Base-by-base conservation (phyloP, 2,888 invertebrate genomes). In the Seira sanloemensis region DNA sequence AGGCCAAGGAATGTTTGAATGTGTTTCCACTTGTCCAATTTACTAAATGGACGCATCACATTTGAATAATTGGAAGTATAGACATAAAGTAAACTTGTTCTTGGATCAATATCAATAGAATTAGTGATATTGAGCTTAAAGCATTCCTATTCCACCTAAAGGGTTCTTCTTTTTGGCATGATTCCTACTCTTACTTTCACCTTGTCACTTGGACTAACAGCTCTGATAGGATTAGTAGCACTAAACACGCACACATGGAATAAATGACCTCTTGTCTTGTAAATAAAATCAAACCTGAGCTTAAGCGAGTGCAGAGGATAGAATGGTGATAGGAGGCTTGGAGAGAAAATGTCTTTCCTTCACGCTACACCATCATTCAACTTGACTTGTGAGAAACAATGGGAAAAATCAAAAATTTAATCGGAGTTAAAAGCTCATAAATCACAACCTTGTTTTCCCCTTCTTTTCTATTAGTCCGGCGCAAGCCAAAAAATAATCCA, bases 51-150 rank as follows among this genome's bases (percentile, higher is more conserved):
- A 67, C 37, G 73, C 23, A 72, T 72, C 78, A 72, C 78, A 78
- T 78, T 78, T 78, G 78, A 78, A 78, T 78, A 78, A 78, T 78
- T 78, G 78, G 78, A 65, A 71, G 62, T 37, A 54, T 16, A 72
- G 65, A n/a, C 27, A 24, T 74, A 65, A 19, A 37, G 7, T 37
- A 37, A n/a, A 37, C 37, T 37, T 9, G 37, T 12, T 12, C 37
- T 37, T 37, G 37, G 37, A 37, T 37, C 37, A 37, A 37, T 37
- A 37, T 37, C 37, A 67, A 19, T 67, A n/a, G 23, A 67, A 67
- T 67, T 67, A 67, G 67, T 5, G 21, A 67, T 67, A 37, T 37
- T 37, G 37, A 37, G 12, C 37, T 9, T n/a, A n/a, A n/a, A n/a
- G n/a, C n/a, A n/a, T n/a, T 19, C 69, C 9, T 37, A 37, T 19